A percentile compares a stretch with the other conserved stretches of the same genome.
Conservation (phyloP, 2,797 vertebrate species). For the Pristis pectinata region DNA sequence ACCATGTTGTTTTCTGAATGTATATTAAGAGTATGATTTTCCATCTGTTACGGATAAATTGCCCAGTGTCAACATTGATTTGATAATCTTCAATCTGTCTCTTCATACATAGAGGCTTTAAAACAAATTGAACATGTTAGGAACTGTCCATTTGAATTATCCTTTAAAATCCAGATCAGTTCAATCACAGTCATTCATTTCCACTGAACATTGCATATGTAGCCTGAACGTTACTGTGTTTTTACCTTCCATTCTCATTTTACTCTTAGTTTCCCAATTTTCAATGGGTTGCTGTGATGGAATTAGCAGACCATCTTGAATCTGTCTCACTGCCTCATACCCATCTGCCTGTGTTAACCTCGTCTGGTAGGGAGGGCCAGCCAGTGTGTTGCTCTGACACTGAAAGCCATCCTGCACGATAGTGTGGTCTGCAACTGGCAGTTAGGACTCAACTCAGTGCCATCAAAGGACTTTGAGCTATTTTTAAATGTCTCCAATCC, state of each 20-base stretch:
- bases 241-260: neutral
- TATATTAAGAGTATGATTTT: neutral
- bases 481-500: too few species aligned
- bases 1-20: neutral
- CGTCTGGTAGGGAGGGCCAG: too few species aligned
- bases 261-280: neutral
- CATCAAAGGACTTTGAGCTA: too few species aligned
- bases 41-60: too few species aligned
- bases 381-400: too few species aligned
- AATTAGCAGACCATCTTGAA: neutral
- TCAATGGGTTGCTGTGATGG: neutral
- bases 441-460: too few species aligned
- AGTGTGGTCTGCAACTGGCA: too few species aligned
- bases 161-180: neutral
- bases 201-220: neutral
- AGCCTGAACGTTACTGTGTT: neutral
- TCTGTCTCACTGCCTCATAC: too few species aligned
- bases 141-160: neutral
- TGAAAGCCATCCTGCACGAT: too few species aligned
- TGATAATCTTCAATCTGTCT: neutral
- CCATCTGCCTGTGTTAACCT: too few species aligned
- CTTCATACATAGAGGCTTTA: neutral
- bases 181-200: neutral
- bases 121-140: neutral
- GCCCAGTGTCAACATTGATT: neutral